Conservation (phyloP, 2,113 vertebrate species). For the Solea solea region DNA sequence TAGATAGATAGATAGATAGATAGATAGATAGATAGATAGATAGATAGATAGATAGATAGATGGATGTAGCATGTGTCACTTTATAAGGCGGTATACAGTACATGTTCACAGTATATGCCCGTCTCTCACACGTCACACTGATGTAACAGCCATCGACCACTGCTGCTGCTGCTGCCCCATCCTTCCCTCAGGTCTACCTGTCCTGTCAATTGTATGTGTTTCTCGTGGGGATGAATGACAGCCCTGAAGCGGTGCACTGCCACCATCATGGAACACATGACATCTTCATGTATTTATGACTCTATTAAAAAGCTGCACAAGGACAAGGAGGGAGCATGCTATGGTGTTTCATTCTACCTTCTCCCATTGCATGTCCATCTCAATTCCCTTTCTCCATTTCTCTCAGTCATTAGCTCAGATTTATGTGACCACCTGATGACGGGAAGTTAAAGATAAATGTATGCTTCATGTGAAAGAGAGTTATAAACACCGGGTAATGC, state of each 20-base stretch:
- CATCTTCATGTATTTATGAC: slow-evolving; percentile 75
- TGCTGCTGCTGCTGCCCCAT: neutral
- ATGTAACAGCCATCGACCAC: slow-evolving; percentile 6
- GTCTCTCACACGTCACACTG: neutral
- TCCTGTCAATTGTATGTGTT: slow-evolving; percentile 29
- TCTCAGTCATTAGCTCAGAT: slow-evolving; percentile 65
- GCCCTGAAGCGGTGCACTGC: slow-evolving; percentile 62
- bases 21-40: no score
- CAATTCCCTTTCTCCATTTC: slow-evolving; percentile 29
- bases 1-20: neutral
- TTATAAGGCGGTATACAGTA: neutral
- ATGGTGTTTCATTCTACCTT: slow-evolving; percentile 24
- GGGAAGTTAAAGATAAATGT: slow-evolving; percentile 50
- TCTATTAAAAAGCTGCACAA: slow-evolving; percentile 76
- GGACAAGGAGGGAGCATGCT: slow-evolving; percentile 56
- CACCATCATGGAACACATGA: slow-evolving; percentile 50
- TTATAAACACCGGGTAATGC: slow-evolving; percentile 15
- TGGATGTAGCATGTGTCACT: no score
- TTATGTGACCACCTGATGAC: slow-evolving; percentile 55
- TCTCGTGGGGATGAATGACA: slow-evolving; percentile 65
- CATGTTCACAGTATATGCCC: neutral
- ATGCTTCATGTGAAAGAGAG: slow-evolving; percentile 31
- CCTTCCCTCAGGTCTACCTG: slow-evolving; percentile 18
- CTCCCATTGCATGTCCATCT: neutral
- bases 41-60: no score